These are phyloP conservation scores for Urocitellus parryii DNA, from an alignment of 2,113 vertebrate species.

Conservation along the genomic window DNA sequence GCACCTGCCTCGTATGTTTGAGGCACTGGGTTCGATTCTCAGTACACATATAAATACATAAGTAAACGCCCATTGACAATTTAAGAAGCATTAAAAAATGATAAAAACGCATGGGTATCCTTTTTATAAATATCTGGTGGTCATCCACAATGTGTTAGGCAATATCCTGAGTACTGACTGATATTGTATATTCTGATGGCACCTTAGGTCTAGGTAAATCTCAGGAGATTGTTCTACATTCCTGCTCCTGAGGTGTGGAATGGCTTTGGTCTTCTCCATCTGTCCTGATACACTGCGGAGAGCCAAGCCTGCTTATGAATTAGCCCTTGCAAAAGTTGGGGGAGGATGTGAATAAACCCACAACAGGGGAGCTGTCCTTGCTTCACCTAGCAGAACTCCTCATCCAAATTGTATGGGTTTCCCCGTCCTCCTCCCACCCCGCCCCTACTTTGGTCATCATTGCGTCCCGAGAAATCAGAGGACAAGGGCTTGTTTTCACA, in stretches of 20 bases:
- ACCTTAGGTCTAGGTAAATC: not conserved
- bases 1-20: too few relatives aligned
- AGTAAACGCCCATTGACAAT: too few relatives aligned
- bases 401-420: not conserved
- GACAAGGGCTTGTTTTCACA: not conserved
- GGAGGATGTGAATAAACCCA: not conserved
- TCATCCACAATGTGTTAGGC: not conserved
- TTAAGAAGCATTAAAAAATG: not conserved
- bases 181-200: not conserved
- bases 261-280: not conserved
- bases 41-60: too few relatives aligned
- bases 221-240: not conserved
- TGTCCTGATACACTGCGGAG: too few relatives aligned
- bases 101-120: not conserved
- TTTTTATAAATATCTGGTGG: not conserved
- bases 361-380: not conserved
- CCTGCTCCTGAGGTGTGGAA: not conserved
- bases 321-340: accelerated
- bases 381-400: too few relatives aligned
- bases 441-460: not conserved
- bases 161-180: not conserved
- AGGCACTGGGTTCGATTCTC: too few relatives aligned
- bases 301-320: not conserved
- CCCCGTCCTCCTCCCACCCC: too few relatives aligned
- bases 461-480: not conserved